phyloP scores from a whole-genome alignment of 37 sponge, comb jelly and placozoan species.

The Haliclona indistincta region DNA sequence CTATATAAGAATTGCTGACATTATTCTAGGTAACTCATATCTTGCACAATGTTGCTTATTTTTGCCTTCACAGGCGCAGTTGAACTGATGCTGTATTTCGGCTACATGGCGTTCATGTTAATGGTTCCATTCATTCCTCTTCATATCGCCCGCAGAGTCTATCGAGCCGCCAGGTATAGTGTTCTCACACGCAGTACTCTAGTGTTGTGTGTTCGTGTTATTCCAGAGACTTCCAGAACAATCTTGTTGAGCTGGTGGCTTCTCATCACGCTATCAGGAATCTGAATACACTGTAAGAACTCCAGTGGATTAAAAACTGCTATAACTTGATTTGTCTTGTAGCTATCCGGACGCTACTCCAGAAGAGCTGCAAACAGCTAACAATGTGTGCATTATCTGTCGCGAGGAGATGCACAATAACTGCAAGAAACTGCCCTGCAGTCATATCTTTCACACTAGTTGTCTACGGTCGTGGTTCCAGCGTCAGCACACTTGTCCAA shows the following conservation, averaged over 20 bases:
- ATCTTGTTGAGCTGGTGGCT: slow-evolving; percentile 75
- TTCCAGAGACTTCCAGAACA: slow-evolving; percentile 84
- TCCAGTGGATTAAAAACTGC: not conserved
- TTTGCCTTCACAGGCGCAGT: not conserved
- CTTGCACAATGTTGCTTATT: not conserved
- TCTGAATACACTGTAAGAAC: slow-evolving; percentile 75
- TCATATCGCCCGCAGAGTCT: slow-evolving; percentile 88
- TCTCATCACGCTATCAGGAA: slow-evolving; percentile 90
- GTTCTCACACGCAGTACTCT: not conserved
- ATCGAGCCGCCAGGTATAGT: slow-evolving; percentile 77
- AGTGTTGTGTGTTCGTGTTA: not conserved
- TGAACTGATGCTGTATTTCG: slow-evolving; percentile 70
- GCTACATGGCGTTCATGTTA: slow-evolving; percentile 90
- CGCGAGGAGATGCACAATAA: slow-evolving; percentile 86
- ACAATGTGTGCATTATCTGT: slow-evolving; percentile 94
- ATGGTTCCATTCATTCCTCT: slow-evolving; percentile 90
- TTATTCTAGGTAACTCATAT: slow-evolving; percentile 57
- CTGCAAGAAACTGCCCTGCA: slow-evolving; percentile 95
- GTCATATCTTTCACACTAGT: slow-evolving; percentile 93
- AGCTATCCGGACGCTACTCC: slow-evolving; percentile 92
- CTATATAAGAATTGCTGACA: slow-evolving; percentile 86
- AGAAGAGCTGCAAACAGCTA: slow-evolving; percentile 76
- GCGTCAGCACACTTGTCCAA: slow-evolving; percentile 96
- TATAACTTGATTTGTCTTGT: not conserved
- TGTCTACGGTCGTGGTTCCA: slow-evolving; percentile 99